Evolutionary conservation across 2,113 vertebrate genomes (phyloP), one percentile per base, ranked within the genome.

Genomic region (Euleptes europaea): DNA sequence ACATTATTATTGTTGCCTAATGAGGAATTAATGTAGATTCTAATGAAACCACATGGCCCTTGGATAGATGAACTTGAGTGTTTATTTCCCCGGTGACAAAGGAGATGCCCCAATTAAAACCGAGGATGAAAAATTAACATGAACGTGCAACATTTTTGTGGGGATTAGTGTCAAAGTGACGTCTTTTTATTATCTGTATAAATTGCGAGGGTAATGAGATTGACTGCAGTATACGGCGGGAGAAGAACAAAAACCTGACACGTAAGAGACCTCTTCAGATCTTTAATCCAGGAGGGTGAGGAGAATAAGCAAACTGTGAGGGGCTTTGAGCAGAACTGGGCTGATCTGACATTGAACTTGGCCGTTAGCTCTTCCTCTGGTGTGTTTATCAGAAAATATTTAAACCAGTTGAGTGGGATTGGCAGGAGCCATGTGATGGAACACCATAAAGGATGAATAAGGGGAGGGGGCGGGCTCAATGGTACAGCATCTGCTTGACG

Each of bases 1-100:
- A 72, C 0, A 38, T 88, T 92, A 88, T 95, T 96, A 94, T 94
- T 95, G 90, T 93, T 95, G 89, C 86, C 93, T 96, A 93, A 95
- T 93, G 91, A 96, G 94, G 89, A 94, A 54, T 80, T 93, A 95
- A 95, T 94, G 93, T 94, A 92, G 94, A 93, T 96, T 94, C 88
- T 95, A 93, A 95, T 92, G 94, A 95, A 93, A 87, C 91, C 91
- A 90, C 82, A 79, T 90, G 92, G 86, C 89, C 90, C 88, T 93
- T 82, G 38, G 89, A 92, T 92, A 91, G 84, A 90, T 75, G 78
- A 93, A 92, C 87, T 88, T 74, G 89, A 6, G 33, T 77, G 91
- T 92, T 76, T 92, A 94, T 95, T 95, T 95, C 94, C 95, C 94
- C 86, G 17, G 79, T 91, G 93, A 94, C 74, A 84, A 85, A 84